Evolutionary conservation across 1,140 invertebrate genomes (phyloP), one percentile per base, ranked within the genome.

Genomic region (Polypedilum vanderplanki): DNA sequence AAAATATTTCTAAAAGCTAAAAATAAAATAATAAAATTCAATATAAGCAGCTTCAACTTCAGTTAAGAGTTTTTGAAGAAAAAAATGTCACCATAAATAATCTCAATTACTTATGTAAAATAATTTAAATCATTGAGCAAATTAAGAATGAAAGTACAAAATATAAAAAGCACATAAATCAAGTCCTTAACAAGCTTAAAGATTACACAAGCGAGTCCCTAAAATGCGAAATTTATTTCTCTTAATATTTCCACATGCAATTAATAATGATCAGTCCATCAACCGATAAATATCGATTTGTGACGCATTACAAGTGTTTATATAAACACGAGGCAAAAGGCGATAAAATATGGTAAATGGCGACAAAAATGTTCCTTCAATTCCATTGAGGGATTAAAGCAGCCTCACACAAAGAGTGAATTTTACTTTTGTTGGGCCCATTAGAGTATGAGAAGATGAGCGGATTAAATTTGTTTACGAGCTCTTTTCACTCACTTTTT

Each of bases 391-490:
- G 24, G 24, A 33, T 33, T 33, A 33, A 33, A 33, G 24, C 24
- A 33, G 24, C 24, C 24, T 33, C 24, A 33, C 24, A 33, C 24
- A 33, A 33, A 33, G 24, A 33, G 24, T 33, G 5, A 33, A 33
- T 5, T 33, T 33, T 33, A 3, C 5, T 33, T 33, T 33, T 33
- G 24, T 33, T n/a, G n/a, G 5, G 24, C 24, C 24, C 24, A 33
- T 33, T 33, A 33, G 24, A 33, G 24, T n/a, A n/a, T 33, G 24
- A 33, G 24, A 33, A 33, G 24, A 33, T 33, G 24, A 70, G 65
- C 65, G 65, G 65, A 70, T 70, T 70, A 70, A 70, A 70, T 70
- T 70, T 70, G 65, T 70, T 70, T 70, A 70, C 65, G 65, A 70
- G 65, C 65, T 70, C 65, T 18, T 70, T 70, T n/a, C 9, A 70